A percentile compares a stretch with the other conserved stretches of the same genome.
Conservation (phyloP, 92 coral and sea anemone genomes). For the Paragorgia papillata region DNA sequence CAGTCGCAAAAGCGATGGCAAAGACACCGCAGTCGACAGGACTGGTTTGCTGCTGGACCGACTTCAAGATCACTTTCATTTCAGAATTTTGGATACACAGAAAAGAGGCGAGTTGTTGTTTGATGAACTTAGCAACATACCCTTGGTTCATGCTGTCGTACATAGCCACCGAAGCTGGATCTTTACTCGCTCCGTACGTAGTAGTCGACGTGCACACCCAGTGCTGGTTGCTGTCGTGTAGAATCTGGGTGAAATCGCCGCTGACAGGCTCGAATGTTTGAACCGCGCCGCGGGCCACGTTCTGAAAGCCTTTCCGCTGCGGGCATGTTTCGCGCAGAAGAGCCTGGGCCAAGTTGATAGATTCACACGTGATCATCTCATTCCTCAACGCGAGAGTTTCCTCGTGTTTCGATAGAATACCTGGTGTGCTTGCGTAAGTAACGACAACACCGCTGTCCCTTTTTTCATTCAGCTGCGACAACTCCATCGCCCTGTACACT, state of each 20-base stretch:
- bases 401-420: slow-evolving; percentile 10
- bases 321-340: slow-evolving; percentile 47
- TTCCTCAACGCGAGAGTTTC: background rate
- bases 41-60: slow-evolving; percentile 37
- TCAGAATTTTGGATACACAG: slow-evolving; percentile 39
- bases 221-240: slow-evolving; percentile 60
- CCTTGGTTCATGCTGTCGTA: slow-evolving; percentile 61
- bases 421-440: background rate
- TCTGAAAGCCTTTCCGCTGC: slow-evolving; percentile 55
- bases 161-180: slow-evolving; percentile 45
- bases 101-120: slow-evolving; percentile 47
- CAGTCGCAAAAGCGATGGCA: slow-evolving; percentile 39
- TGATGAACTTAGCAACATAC: slow-evolving; percentile 29
- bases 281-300: slow-evolving; percentile 56
- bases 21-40: slow-evolving; percentile 40
- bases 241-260: slow-evolving; percentile 64
- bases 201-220: slow-evolving; percentile 67
- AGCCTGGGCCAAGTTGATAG: slow-evolving; percentile 50
- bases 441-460: background rate
- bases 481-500: background rate
- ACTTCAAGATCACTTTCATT: slow-evolving; percentile 36
- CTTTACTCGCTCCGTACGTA: slow-evolving; percentile 35
- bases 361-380: slow-evolving; percentile 37
- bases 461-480: background rate
- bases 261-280: slow-evolving; percentile 44